Percentiles rank a stretch among this genome's conserved stretches.
Conservation (phyloP, 53 echinoderm and acorn worm species). For the Apostichopus leukothele region DNA sequence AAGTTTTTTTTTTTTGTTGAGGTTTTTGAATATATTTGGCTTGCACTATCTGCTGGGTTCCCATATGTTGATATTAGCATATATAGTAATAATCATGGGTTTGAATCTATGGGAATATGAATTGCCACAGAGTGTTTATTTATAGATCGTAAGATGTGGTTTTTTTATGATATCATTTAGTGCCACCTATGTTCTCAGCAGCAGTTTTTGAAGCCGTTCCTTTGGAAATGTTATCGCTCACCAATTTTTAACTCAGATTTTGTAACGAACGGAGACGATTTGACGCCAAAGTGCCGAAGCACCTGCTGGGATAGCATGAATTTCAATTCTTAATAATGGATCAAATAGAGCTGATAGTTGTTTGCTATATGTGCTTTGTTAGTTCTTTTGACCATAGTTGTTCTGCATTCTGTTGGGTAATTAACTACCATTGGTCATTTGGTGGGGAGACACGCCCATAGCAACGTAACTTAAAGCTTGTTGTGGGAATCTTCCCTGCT, state of each 20-base stretch:
- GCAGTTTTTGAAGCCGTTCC: neutral
- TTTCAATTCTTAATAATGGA: too few species aligned
- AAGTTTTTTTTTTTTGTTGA: neutral
- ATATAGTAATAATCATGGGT: neutral
- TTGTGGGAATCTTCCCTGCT: too few species aligned
- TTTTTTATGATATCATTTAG: neutral
- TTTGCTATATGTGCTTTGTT: too few species aligned
- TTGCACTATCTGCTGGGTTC: neutral
- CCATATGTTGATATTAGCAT: neutral
- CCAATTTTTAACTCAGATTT: neutral
- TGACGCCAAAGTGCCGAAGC: neutral
- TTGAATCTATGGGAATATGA: neutral
- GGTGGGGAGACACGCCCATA: too few species aligned
- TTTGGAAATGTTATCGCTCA: neutral
- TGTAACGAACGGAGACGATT: neutral
- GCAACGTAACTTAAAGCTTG: too few species aligned
- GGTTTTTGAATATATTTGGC: neutral
- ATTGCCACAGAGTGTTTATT: neutral
- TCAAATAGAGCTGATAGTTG: too few species aligned
- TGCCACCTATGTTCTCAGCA: slow-evolving; percentile 1
- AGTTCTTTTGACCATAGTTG: too few species aligned
- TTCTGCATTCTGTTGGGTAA: too few species aligned
- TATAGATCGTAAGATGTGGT: neutral
- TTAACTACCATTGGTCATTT: neutral
- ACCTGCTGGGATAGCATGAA: neutral